Conservation (phyloP, 2,113 vertebrate genomes). For the Myocastor coypus region DNA sequence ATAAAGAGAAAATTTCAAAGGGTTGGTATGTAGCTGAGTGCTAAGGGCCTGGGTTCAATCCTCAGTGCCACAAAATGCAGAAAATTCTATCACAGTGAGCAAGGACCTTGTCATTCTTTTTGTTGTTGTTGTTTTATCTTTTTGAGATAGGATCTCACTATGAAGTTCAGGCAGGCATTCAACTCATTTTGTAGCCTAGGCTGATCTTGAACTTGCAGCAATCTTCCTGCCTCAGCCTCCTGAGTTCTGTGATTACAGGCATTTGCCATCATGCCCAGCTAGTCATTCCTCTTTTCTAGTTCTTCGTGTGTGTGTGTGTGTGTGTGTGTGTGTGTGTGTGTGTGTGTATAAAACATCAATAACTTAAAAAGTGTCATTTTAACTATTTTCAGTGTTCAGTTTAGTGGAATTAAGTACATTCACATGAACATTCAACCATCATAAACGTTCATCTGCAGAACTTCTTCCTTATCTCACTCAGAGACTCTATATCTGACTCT, state of each 20-base stretch:
- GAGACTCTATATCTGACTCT: neutral
- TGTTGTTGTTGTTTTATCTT: no score
- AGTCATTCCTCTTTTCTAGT: neutral
- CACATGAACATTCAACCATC: neutral
- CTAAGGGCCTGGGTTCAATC: neutral
- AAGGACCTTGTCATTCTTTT: neutral
- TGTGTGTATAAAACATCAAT: slow-evolving; percentile 20
- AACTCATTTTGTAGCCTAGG: no score
- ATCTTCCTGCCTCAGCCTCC: no score
- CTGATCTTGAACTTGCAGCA: no score
- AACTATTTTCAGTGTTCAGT: neutral
- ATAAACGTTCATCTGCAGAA: neutral
- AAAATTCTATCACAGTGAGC: neutral
- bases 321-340: no score
- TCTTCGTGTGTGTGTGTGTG: neutral
- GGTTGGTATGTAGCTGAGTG: neutral
- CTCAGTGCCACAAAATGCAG: neutral
- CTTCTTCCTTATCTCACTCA: neutral
- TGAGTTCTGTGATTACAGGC: no score
- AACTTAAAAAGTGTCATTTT: slow-evolving; percentile 45
- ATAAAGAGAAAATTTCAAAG: neutral
- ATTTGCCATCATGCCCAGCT: no score
- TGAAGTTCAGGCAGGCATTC: no score
- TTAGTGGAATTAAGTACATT: neutral
- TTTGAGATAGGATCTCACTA: no score